Evolutionary conservation across 2,797 vertebrate genomes (phyloP), one percentile per base, ranked within the genome.

Genomic region (Sebastes taczanowskii): DNA sequence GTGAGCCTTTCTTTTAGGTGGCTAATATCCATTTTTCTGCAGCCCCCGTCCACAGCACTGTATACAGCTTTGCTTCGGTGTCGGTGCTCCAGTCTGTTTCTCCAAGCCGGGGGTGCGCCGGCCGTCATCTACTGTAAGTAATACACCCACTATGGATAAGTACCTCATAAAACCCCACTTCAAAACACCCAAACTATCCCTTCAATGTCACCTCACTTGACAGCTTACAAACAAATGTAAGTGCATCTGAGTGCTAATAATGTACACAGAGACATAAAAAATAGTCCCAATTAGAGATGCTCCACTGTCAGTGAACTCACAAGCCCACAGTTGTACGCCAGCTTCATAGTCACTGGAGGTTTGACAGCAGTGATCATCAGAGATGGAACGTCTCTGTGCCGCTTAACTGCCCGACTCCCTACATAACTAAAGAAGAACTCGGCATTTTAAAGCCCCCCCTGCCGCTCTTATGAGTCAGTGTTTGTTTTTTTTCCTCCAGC

Each of bases 401-500:
- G 59, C 61, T 74, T 72, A 71, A 79, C 77, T 78, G 71, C 62
- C 42, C 9, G 1, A 53, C 62, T 78, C 65, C 61, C 75, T 35
- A 56, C 22, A 64, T 22, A 74, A 68, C 34, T 80, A 30, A 67
- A 81, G 66, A 78, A 65, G 22, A 78, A 14, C 20, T 70, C 71
- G 7, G 61, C 20, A 58, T 84, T 82, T 87, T 71, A 81, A 90
- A 80, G 58, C 42, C 70, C 66, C 52, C 18, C 90, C 87, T 58
- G 78, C 74, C 68, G 87, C 74, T 82, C 67, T 66, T 52, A 82
- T 55, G 66, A 83, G 67, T 85, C 68, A 63, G 4, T 71, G 76
- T 82, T 84, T 87, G 56, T 84, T 83, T 88, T 85, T 69, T 86
- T 70, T 78, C 70, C 32, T 68, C 75, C 80, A 84, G 71, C 77